Evolutionary conservation across 2,888 invertebrate species (phyloP).

Genomic region (Epiblema foenella): DNA sequence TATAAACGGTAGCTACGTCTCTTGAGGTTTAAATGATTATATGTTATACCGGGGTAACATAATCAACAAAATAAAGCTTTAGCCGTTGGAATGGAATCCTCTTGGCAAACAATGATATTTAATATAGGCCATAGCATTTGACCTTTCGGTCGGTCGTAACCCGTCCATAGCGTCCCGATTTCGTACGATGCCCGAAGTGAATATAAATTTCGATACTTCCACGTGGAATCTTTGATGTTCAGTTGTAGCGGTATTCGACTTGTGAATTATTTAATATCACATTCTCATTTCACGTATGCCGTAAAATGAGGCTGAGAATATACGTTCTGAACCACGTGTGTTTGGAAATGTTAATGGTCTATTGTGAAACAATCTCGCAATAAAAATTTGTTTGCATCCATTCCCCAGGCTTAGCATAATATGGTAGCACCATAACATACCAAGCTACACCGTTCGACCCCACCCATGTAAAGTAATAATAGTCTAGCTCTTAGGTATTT

Average conservation of each 20-base stretch:
- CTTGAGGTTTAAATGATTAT: conserved; percentile 1
- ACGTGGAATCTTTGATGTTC: conserved; percentile 26
- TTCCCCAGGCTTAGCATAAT: no score
- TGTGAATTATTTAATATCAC: conserved; percentile 29
- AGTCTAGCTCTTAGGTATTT: no score
- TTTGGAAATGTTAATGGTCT: background rate
- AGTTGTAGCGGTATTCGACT: conserved; percentile 14
- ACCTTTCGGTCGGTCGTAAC: conserved; percentile 43
- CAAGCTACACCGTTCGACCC: background rate
- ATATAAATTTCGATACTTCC: conserved; percentile 39
- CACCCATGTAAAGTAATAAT: no score
- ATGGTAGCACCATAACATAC: background rate
- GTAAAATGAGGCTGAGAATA: conserved; percentile 9
- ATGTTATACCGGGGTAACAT: conserved; percentile 9
- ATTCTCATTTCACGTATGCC: conserved; percentile 7
- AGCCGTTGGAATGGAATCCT: conserved; percentile 34
- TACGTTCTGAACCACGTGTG: background rate
- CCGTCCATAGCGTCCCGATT: conserved; percentile 36
- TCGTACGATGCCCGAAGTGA: conserved; percentile 30
- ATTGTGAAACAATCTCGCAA: background rate
- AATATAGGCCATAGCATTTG: conserved; percentile 44
- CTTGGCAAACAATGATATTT: conserved; percentile 41
- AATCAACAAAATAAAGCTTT: conserved; percentile 23
- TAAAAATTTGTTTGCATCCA: background rate
- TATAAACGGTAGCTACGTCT: background rate